phyloP scores from a whole-genome alignment of 2,888 invertebrate species.

The Phortica okadai region DNA sequence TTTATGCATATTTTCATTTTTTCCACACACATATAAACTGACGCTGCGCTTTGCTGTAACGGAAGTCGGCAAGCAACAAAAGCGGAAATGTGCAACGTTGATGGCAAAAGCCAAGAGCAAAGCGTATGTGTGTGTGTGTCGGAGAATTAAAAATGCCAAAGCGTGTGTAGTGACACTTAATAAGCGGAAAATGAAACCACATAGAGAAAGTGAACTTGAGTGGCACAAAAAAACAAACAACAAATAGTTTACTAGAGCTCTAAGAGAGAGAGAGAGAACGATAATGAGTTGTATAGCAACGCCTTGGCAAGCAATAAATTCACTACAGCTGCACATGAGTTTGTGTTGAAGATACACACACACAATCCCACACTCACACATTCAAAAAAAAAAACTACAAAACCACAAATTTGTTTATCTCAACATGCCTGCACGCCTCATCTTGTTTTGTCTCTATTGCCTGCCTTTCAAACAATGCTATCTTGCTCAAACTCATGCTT shows the following conservation, averaged over 20 bases:
- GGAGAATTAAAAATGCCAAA: background rate
- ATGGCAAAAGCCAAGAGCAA: constrained; percentile 3
- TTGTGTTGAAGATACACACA: no score
- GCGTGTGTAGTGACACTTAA: background rate
- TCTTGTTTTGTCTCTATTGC: no score
- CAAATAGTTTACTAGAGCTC: background rate
- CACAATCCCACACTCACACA: no score
- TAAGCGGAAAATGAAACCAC: background rate
- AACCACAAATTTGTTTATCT: no score
- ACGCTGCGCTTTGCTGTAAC: background rate
- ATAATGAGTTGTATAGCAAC: background rate
- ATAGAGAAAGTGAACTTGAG: background rate
- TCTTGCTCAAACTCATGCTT: background rate
- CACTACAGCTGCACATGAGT: no score
- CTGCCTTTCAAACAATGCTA: background rate
- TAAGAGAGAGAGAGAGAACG: background rate
- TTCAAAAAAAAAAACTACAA: no score
- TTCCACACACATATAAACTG: background rate
- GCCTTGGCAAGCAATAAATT: background rate
- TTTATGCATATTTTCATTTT: background rate
- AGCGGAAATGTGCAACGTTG: background rate
- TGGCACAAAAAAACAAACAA: background rate
- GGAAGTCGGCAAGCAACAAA: background rate
- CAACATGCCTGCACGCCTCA: no score
- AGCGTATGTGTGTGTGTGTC: background rate